A percentile compares a stretch with the other conserved stretches of the same genome.
Conservation (phyloP, 2,888 invertebrate species). For the Tyria jacobaeae region DNA sequence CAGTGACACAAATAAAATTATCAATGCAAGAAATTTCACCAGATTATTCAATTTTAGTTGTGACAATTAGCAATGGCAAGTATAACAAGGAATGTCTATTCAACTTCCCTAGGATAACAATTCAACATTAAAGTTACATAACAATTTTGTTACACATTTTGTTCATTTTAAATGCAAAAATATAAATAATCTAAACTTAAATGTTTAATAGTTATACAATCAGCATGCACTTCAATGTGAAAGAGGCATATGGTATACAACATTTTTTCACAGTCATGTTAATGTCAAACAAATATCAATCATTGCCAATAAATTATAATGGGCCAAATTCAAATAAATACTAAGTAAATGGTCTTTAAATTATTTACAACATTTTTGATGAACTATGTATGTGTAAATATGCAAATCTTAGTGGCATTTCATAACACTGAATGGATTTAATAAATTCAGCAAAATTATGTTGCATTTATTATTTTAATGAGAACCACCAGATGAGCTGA, state of each 20-base stretch:
- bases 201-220: conserved; percentile 28
- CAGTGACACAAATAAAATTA: conserved; percentile 40
- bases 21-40: conserved; percentile 23
- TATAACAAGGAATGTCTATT: conserved; percentile 22
- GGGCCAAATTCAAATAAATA: conserved; percentile 19
- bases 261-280: conserved; percentile 24
- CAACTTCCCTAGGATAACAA: conserved; percentile 18
- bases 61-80: conserved; percentile 20
- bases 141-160: conserved; percentile 45
- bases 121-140: conserved; percentile 30
- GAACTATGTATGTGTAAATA: conserved; percentile 35
- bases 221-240: conserved; percentile 51
- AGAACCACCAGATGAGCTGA: conserved; percentile 31
- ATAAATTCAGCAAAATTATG: conserved; percentile 13
- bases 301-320: conserved; percentile 32
- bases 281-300: conserved; percentile 28
- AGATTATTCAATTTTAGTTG: conserved; percentile 23
- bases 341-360: conserved; percentile 22
- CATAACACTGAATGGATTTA: conserved; percentile 16
- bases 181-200: conserved; percentile 38
- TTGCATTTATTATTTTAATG: conserved; percentile 20
- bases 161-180: conserved; percentile 49
- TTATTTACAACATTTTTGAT: conserved; percentile 52
- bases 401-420: conserved; percentile 25
- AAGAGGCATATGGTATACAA: conserved; percentile 37